Conservation (phyloP, 1,140 invertebrate genomes). For the Ladona fulva region DNA sequence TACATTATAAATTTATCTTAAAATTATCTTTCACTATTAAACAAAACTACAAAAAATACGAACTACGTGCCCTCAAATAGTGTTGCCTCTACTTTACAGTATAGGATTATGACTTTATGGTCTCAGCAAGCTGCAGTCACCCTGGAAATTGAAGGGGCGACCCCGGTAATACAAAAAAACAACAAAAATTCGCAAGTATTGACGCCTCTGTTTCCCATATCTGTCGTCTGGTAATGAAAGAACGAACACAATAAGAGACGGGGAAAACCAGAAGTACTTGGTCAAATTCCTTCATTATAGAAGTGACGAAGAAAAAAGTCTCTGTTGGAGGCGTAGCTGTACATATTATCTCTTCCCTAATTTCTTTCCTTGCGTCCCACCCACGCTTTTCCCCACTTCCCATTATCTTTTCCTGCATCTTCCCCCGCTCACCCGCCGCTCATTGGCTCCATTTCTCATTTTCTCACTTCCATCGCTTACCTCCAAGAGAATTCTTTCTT, state of each 20-base stretch:
- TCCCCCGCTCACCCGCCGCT: background rate
- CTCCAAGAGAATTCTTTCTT: background rate
- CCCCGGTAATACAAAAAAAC: too few relatives aligned
- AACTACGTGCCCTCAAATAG: too few relatives aligned
- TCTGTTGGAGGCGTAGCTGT: background rate
- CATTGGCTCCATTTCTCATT: background rate
- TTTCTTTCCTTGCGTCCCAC: background rate
- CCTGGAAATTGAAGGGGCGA: too few relatives aligned
- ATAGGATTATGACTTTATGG: too few relatives aligned
- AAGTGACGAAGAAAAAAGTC: background rate
- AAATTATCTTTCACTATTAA: too few relatives aligned
- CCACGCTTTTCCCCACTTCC: background rate
- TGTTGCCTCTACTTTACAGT: too few relatives aligned
- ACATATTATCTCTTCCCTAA: background rate
- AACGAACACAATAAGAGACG: background rate
- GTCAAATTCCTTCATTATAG: background rate
- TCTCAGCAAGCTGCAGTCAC: too few relatives aligned
- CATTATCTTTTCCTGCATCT: background rate
- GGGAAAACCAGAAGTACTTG: background rate
- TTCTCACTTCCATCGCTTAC: background rate
- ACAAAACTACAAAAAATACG: too few relatives aligned
- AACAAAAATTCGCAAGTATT: too few relatives aligned
- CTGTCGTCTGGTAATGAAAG: too few relatives aligned
- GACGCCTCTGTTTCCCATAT: too few relatives aligned
- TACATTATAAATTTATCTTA: too few relatives aligned